phyloP scores from a whole-genome alignment of 1,140 invertebrate species.

The Ips nitidus region DNA sequence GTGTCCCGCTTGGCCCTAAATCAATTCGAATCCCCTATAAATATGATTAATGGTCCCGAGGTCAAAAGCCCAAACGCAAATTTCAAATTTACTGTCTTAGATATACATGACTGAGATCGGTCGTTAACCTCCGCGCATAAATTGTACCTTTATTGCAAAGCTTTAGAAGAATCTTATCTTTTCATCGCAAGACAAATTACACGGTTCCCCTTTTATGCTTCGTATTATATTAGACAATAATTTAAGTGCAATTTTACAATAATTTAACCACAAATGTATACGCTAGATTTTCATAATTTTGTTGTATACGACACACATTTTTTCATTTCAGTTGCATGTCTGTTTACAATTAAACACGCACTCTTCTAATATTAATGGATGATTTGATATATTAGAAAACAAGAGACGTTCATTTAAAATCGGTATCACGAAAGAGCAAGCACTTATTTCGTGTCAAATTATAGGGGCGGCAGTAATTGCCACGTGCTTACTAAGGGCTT shows the following conservation, averaged over 20 bases:
- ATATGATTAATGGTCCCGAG: conserved; percentile 14
- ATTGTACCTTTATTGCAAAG: conserved; percentile 5
- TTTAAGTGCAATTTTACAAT: neutral
- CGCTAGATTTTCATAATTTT: neutral
- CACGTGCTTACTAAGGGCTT: neutral
- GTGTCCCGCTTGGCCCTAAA: neutral
- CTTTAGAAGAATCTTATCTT: conserved; percentile 6
- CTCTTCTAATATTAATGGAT: neutral
- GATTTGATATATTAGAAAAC: neutral
- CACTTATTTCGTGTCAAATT: neutral
- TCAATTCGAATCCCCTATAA: conserved; percentile 24
- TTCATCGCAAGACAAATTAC: neutral
- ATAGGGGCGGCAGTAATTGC: conserved; percentile 4
- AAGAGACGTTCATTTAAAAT: neutral
- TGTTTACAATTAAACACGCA: neutral
- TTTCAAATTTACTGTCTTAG: conserved; percentile 20
- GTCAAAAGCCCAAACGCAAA: conserved; percentile 21
- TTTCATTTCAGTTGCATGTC: neutral
- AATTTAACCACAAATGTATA: neutral
- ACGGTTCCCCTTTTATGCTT: neutral
- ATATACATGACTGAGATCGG: conserved; percentile 24
- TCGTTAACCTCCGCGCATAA: conserved; percentile 17
- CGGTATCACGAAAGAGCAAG: neutral
- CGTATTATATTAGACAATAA: neutral
- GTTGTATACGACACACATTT: neutral